Evolutionary conservation across 1,140 invertebrate species (phyloP).

Genomic region (Hetaerina americana): DNA sequence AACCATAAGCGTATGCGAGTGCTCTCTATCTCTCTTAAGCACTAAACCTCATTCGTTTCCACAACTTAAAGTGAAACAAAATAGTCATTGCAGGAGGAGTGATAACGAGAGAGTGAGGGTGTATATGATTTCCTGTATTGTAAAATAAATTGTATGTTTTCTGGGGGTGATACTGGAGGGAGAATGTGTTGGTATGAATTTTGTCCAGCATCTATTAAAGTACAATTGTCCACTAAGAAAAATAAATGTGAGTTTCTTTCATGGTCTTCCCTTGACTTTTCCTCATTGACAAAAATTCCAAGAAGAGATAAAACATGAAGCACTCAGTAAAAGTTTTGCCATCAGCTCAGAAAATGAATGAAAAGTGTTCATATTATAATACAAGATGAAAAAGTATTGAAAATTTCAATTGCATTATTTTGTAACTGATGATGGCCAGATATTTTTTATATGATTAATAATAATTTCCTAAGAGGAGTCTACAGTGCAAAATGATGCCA

Average conservation of each 20-base stretch:
- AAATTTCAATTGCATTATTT: too few relatives aligned
- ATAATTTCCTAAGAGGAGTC: too few relatives aligned
- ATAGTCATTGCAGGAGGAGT: neutral
- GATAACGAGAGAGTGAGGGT: neutral
- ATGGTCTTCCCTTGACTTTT: neutral
- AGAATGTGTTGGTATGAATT: neutral
- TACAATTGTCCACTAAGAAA: neutral
- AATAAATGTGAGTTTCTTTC: neutral
- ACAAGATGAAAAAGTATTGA: too few relatives aligned
- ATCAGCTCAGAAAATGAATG: too few relatives aligned
- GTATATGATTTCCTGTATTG: neutral
- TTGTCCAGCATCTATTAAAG: neutral
- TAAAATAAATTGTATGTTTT: conserved; percentile 1
- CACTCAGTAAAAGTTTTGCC: too few relatives aligned
- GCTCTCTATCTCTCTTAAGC: neutral
- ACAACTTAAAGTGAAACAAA: neutral
- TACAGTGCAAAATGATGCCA: too few relatives aligned
- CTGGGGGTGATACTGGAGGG: neutral
- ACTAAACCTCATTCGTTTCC: neutral
- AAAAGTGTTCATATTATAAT: too few relatives aligned
- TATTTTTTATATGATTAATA: too few relatives aligned
- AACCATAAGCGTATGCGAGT: neutral
- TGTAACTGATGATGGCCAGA: too few relatives aligned
- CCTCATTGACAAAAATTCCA: too few relatives aligned
- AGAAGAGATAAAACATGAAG: too few relatives aligned